Base-by-base conservation (phyloP, 2,797 vertebrate genomes). In the Sebastes vulpes region DNA sequence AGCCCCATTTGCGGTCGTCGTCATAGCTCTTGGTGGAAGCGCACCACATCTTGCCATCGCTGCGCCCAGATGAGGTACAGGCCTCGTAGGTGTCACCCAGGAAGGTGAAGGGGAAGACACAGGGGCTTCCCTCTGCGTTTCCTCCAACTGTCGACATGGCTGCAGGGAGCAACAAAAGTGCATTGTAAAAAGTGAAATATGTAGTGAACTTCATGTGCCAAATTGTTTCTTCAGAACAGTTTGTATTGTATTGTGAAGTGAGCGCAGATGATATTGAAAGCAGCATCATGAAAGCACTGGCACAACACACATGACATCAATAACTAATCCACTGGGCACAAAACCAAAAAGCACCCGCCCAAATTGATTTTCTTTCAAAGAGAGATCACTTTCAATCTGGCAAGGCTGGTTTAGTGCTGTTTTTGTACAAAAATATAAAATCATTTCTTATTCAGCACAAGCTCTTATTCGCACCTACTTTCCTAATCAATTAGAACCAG, bases 1-100 rank as follows among this genome's bases (percentile, higher is more conserved):
- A 99, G 79, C 98, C 98, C 98, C 98, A 99, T 89, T 99, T 98
- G 84, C 98, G 97, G 90, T 99, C 98, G 0, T 99, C 98, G 0
- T 99, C 98, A 0, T 98, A 99, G 88, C 94, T 99, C 77, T 96
- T 96, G 6, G 97, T 97, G 18, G 91, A 94, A 0, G 95, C 96
- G 0, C 99, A 99, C 99, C 99, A 99, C 93, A 97, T 91, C 83
- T 99, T 99, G 61, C 98, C 97, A 0, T 99, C 99, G 0, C 94
- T 97, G 74, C 99, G 98, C 35, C 99, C 99, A 0, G 97, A 96
- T 0, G 96, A 92, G 0, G 99, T 99, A 65, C 99, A 99, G 21
- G 96, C 91, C 0, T 99, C 97, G 0, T 99, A 98, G 4, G 94
- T 96, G 64, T 98, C 96, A 63, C 97, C 96, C 57, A 99, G 94